Base-by-base conservation (phyloP, 1,140 invertebrate genomes). In the Panulirus ornatus region DNA sequence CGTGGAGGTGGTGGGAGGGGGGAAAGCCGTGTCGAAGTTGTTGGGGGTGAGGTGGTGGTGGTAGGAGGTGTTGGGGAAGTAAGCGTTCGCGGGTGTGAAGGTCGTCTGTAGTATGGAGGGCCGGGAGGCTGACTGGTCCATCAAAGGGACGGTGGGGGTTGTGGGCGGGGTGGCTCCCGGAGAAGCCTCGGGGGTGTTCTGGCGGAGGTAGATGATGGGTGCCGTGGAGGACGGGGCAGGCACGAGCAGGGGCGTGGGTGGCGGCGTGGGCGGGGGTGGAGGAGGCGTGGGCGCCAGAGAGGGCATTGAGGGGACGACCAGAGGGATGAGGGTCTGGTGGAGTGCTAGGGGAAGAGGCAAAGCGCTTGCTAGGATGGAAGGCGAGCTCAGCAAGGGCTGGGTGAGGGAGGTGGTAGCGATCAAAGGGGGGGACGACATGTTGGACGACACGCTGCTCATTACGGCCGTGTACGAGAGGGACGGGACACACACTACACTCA, bases 141-240 rank as follows among this genome's bases (percentile, higher is more conserved):
- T 71, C 8, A 34, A 44, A 11, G 73, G 40, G 22, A 27, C n/a
- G 22, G 85, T 34, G 70, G 84, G 66, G 22, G 79, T 38, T 19
- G 44, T 30, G 51, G 84, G 22, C 16, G 75, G 85, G 58, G 85
- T 42, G 22, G 85, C 54, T 22, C 47, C 44, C 6, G 85, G 85
- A 14, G 85, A 79, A 22, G 85, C 40, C 16, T 63, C 51, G 3
- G 85, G 85, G 8, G 85, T 88, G 85, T 88, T 88, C 34, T 81
- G 54, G 16, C 84, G 30, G 19, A 87, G 73, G 71, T 78, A 88
- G 19, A 88, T 88, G n/a, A 88, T 47, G 8, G 84, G 84, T 38
- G 44, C 34, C 22, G 47, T 42, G 47, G 84, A 78, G 8, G 58
- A 63, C 2, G n/a, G 19, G 16, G 71, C 16, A 42, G 73, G 84